Base-by-base conservation (phyloP, 2,888 invertebrate genomes). In the Lamellibrachia columna region DNA sequence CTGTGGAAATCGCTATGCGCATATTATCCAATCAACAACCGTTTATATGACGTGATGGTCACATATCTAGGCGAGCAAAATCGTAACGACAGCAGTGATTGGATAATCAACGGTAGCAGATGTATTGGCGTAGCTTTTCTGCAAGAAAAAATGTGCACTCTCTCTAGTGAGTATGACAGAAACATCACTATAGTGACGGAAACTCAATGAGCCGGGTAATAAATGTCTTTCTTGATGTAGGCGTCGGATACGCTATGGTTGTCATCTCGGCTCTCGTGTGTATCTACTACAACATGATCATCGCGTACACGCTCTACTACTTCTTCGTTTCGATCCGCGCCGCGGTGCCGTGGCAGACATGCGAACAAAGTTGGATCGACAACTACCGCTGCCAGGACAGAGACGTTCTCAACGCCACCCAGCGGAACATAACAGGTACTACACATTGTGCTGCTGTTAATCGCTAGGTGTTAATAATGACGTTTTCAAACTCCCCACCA, bases 251-350 rank as follows among this genome's bases (percentile, higher is more conserved):
- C 94, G 95, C 95, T 53, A 96, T 96, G 96, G 95, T 96, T 52
- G 92, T 96, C n/a, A 94, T 95, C 55, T 95, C 95, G 1, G 94
- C 94, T 7, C 93, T 96, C 93, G 94, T 96, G 3, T 94, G 95
- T 91, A 94, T 96, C 92, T 96, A 96, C 94, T 96, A 96, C 95
- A 96, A 96, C 93, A 95, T 96, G 93, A 95, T 96, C 52, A 96
- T 96, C 91, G 96, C 96, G 15, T 96, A 96, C 96, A 95, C 95
- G 11, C 94, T 96, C 91, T 95, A 96, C 94, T 96, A 95, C 93
- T 94, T 96, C 91, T 96, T 96, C 93, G 95, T 96, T 6, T 96
- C 96, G 52, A 95, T 96, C 94, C 95, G 95, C 3, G 93, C 95
- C 2, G 92, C 93, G 7, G 94, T 96, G 92, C 96, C 96, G 1